These are phyloP conservation scores for Epizoanthus rinbou DNA, from an alignment of 92 coral and sea anemone species.

Conservation along the genomic window DNA sequence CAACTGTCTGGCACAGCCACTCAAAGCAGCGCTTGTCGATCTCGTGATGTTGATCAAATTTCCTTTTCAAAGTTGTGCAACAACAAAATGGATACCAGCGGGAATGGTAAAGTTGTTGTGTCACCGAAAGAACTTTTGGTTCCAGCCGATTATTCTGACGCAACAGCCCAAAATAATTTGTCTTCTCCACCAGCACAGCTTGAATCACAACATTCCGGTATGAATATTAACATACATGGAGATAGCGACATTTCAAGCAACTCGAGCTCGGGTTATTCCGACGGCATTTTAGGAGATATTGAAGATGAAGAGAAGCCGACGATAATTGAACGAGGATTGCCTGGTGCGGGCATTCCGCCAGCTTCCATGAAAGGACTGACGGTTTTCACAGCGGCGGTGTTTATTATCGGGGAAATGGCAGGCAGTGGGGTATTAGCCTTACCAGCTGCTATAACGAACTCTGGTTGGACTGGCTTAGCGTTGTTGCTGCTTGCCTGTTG, in stretches of 20 bases:
- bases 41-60: conserved; percentile 1
- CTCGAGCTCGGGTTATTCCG: neutral
- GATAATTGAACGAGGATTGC: conserved; percentile 17
- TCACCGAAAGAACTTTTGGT: conserved; percentile 16
- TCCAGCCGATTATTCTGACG: conserved; percentile 4
- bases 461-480: conserved; percentile 84
- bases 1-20: neutral
- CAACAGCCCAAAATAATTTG: conserved; percentile 6
- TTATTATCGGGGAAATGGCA: conserved; percentile 96
- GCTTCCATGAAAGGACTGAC: conserved; percentile 70
- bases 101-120: neutral
- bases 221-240: conserved; percentile 16
- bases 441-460: conserved; percentile 80
- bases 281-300: neutral
- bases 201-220: neutral
- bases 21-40: neutral
- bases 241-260: neutral
- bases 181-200: neutral
- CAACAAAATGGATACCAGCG: conserved; percentile 3
- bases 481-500: conserved; percentile 71
- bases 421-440: conserved; percentile 95
- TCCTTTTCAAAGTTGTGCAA: neutral
- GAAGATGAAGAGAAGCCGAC: conserved; percentile 8
- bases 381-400: conserved; percentile 88
- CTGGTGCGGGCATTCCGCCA: neutral